Evolutionary conservation across 2,113 vertebrate species (phyloP), one percentile per base, ranked within the genome.

Genomic region (Megaceryle torquata): DNA sequence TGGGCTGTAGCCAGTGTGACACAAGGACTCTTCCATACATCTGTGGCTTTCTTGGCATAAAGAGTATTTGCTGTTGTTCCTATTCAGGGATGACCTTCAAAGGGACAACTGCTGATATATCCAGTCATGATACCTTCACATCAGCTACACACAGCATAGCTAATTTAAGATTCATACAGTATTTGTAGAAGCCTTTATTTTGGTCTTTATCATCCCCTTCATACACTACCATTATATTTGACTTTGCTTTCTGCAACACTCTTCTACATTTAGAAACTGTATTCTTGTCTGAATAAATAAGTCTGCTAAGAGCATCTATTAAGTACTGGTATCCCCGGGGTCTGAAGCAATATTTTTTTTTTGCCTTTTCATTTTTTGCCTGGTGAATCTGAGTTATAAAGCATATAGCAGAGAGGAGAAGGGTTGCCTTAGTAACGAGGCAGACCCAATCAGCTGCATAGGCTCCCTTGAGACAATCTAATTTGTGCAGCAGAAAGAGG

Each of bases 391-490:
- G 96, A 97, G 92, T 94, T 97, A 86, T 93, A 96, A 97, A 98
- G 94, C 94, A 93, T 41, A 92, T 15, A 98, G 91, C 67, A 7
- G 97, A 96, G 94, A 97, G 95, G 91, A 97, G 97, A 97, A 97
- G 28, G 94, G 98, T 98, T 98, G 97, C 98, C 98, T 96, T 98
- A 97, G 98, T 83, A 98, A 98, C 98, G 9, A 95, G 91, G 93
- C 96, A 97, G 97, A 95, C 96, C 95, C 97, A 97, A 98, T 98
- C 97, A 98, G 96, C 97, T 93, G 90, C 96, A 88, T 22, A 90
- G 88, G 85, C 87, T 98, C 98, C 97, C 97, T 86, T 88, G 94
- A 97, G 98, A 98, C 96, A 87, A 92, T 97, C 96, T 98, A 98
- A 98, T 98, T 97, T 98, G 97, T 97, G 96, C 97, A 95, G 91